Conservation (phyloP, 2,797 vertebrate genomes). For the Capromys pilorides region DNA sequence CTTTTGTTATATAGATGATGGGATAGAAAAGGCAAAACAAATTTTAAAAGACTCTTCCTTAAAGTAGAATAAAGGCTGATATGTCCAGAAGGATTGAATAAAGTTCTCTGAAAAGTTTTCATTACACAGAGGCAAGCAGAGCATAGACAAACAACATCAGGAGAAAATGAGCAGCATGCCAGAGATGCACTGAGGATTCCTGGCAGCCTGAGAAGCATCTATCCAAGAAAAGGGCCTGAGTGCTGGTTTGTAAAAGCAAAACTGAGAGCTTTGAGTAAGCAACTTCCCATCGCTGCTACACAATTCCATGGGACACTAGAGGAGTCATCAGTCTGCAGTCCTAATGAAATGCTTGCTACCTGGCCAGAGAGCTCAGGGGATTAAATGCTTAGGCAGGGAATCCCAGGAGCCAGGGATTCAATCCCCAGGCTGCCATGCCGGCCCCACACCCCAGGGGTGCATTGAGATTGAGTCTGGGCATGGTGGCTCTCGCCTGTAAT, state of each 20-base stretch:
- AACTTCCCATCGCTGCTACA: background rate
- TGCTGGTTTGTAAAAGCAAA: background rate
- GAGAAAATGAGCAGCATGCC: background rate
- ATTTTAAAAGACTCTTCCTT: background rate
- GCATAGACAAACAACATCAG: background rate
- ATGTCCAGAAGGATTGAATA: background rate
- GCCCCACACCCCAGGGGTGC: too few relatives aligned
- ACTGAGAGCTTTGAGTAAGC: background rate
- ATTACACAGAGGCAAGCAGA: background rate
- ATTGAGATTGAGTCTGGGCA: too few relatives aligned
- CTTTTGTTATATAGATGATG: background rate
- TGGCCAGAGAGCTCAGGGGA: too few relatives aligned
- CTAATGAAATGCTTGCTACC: background rate
- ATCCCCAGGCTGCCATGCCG: too few relatives aligned
- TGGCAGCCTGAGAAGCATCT: background rate
- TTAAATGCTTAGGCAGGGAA: too few relatives aligned
- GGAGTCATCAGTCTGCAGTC: background rate
- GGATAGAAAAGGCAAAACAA: background rate
- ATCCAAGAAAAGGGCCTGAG: background rate
- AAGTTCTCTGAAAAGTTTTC: background rate
- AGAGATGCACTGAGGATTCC: background rate
- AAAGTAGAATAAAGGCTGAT: background rate
- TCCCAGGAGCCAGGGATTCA: too few relatives aligned
- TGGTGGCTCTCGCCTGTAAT: too few relatives aligned
- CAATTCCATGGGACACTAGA: background rate